phyloP scores from a whole-genome alignment of 2,797 vertebrate genomes.

The Chrysocyon brachyurus region DNA sequence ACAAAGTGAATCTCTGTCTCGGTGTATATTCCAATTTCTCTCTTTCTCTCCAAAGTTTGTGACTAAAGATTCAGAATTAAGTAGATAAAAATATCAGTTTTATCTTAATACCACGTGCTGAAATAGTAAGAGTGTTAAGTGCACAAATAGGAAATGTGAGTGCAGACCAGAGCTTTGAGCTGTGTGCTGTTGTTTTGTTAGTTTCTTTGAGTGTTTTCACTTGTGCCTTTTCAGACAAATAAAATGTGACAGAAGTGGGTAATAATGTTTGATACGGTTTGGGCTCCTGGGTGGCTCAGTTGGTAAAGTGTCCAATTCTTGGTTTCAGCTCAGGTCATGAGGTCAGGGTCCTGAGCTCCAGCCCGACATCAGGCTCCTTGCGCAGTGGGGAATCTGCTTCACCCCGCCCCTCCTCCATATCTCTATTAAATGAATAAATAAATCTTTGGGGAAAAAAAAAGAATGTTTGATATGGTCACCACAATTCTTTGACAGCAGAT shows the following conservation, averaged over 20 bases:
- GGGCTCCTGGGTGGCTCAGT: background rate
- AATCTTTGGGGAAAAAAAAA: background rate
- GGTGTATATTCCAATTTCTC: background rate
- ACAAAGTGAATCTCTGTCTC: background rate
- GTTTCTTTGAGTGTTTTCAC: background rate
- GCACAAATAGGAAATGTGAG: conserved; percentile 92
- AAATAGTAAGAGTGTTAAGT: conserved; percentile 95
- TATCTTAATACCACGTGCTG: conserved; percentile 91
- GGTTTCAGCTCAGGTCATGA: background rate
- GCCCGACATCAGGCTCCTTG: background rate
- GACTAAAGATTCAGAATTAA: conserved; percentile 84
- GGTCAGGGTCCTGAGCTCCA: background rate
- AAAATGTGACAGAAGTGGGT: conserved; percentile 78
- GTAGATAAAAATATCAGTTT: conserved; percentile 90
- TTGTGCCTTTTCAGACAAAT: conserved; percentile 53
- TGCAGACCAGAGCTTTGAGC: conserved; percentile 89
- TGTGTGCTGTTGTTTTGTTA: conserved; percentile 73
- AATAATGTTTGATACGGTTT: conserved; percentile 25
- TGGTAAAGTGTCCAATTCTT: background rate
- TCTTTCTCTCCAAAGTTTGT: conserved; percentile 45
- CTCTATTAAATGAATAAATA: background rate
- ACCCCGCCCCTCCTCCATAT: background rate
- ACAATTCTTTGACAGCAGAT: conserved; percentile 65
- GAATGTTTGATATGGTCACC: conserved; percentile 7
- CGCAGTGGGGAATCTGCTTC: background rate